Base-by-base conservation (phyloP, 2,888 invertebrate genomes). In the Abscondita cerata region DNA sequence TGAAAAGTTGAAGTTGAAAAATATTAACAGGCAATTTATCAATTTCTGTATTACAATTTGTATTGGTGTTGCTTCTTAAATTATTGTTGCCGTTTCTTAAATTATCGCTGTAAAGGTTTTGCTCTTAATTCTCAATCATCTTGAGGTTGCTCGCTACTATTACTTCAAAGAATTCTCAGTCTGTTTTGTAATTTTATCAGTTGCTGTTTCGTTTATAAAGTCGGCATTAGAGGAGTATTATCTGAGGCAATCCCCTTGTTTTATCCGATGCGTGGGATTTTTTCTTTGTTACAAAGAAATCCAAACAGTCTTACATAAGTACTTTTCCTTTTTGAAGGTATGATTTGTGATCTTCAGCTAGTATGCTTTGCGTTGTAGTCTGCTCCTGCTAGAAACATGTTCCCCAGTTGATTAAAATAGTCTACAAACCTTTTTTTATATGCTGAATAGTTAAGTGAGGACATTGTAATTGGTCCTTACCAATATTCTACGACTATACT, bases 321-420 rank as follows among this genome's bases (percentile, higher is more conserved):
- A 20, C 19, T 52, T 19, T 52, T 36, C 20, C 52, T 52, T 52
- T 38, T 19, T 36, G 36, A 38, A 18, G 36, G 36, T 38, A 36
- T 16, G n/a, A 52, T 12, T 33, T 54, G 31, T 11, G 59, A 55
- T 13, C 65, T 60, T 62, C 60, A 66, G 12, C 41, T 51, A 40
- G 50, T 15, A 33, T 67, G 65, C 56, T 59, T 61, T n/a, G 64
- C 48, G 36, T 41, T 54, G 12, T 46, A 54, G 16, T 25, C 25
- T 4, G 25, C 25, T 6, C 25, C 6, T 6, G 25, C 25, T 25
- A 25, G 25, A 25, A 25, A 25, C 25, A 4, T 25, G 6, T 25
- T 25, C 31, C 25, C 48, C 31, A 48, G 25, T 20, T 20, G 1
- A 48, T 48, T 25, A 25, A 25, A 48, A 3, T 19, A 25, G 4